Percentiles rank a stretch among this genome's conserved stretches.
Conservation (phyloP, 64 coral and sea anemone genomes). For the Actinia equina region DNA sequence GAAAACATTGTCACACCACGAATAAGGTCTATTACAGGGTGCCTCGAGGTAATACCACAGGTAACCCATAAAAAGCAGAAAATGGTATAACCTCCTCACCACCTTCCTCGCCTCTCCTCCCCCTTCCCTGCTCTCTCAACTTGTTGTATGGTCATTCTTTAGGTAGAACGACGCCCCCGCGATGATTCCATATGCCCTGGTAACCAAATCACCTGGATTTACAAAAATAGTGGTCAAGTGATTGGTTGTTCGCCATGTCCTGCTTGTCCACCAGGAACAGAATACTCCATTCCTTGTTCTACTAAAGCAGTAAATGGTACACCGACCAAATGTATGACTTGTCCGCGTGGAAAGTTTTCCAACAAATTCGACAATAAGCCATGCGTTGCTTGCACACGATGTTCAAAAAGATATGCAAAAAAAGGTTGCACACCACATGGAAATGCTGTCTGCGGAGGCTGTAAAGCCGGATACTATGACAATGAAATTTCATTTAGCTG, state of each 20-base stretch:
- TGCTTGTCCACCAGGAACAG: not conserved
- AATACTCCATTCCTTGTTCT: not conserved
- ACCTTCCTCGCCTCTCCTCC: no score
- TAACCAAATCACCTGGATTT: constrained; percentile 16
- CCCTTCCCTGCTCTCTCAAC: no score
- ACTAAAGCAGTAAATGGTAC: constrained; percentile 10
- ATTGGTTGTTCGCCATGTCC: constrained; percentile 19
- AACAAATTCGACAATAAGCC: not conserved
- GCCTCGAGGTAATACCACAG: no score
- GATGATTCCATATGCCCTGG: constrained; percentile 1
- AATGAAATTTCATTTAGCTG: not conserved
- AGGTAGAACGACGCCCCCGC: not conserved
- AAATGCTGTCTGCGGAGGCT: not conserved
- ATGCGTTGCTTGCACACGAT: not conserved
- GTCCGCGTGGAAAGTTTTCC: constrained; percentile 3
- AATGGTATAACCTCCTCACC: no score
- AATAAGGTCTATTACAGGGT: no score
- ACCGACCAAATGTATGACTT: not conserved
- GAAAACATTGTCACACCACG: no score
- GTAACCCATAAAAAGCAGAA: no score
- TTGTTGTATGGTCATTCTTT: not conserved
- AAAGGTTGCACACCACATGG: not conserved
- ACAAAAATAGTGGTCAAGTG: not conserved
- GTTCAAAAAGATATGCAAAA: constrained; percentile 1
- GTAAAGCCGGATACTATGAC: not conserved